Evolutionary conservation across 2,797 vertebrate genomes (phyloP).

Genomic region (Oreonectes daqikongensis): DNA sequence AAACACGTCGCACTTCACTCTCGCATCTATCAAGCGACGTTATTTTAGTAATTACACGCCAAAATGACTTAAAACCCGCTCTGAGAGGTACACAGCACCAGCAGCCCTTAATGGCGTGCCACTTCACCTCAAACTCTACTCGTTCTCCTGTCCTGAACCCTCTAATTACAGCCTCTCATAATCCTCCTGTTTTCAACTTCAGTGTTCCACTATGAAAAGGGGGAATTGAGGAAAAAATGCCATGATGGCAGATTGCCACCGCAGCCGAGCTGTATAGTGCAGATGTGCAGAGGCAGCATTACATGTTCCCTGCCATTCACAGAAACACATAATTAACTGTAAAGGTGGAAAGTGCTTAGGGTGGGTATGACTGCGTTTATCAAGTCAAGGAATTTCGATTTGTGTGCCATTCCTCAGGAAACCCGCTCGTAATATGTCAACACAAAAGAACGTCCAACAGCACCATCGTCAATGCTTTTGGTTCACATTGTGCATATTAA

Average conservation of each 20-base stretch:
- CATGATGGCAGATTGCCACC: conserved; percentile 65
- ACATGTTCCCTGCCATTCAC: conserved; percentile 60
- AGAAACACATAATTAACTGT: conserved; percentile 74
- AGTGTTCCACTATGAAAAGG: conserved; percentile 44
- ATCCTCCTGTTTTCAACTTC: conserved; percentile 74
- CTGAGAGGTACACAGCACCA: conserved; percentile 65
- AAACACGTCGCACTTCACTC: conserved; percentile 50
- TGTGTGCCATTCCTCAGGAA: conserved; percentile 47
- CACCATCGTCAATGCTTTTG: background rate
- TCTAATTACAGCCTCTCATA: conserved; percentile 78
- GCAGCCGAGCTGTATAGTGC: conserved; percentile 19
- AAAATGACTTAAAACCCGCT: conserved; percentile 78
- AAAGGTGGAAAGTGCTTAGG: conserved; percentile 48
- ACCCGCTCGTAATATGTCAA: background rate
- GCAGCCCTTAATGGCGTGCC: conserved; percentile 72
- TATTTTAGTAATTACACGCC: conserved; percentile 82
- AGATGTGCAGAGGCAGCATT: conserved; percentile 50
- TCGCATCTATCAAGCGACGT: conserved; percentile 75
- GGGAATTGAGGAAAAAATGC: conserved; percentile 3
- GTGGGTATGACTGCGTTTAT: conserved; percentile 66
- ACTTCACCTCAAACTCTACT: conserved; percentile 76
- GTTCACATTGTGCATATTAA: background rate
- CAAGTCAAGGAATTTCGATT: conserved; percentile 72
- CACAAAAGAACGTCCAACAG: background rate
- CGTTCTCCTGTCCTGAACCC: conserved; percentile 63